A percentile compares a stretch with the other conserved stretches of the same genome.
Evolutionary conservation across 2,797 vertebrate species (phyloP).

Genomic region (Microcaecilia unicolor): DNA sequence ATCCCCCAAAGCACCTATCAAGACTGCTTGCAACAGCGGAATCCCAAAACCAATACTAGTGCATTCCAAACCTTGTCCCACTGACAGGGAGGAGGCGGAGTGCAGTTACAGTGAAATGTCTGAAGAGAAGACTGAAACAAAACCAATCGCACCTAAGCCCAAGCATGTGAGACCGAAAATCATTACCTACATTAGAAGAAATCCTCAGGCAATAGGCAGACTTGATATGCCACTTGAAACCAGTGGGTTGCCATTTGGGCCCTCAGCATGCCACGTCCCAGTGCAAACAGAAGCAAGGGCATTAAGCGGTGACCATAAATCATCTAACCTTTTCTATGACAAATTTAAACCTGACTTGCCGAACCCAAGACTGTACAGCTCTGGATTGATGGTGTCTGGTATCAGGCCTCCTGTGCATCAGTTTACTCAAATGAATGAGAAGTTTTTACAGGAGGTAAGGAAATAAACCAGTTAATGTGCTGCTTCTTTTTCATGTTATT

Average conservation of each 20-base stretch:
- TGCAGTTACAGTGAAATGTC: constrained; percentile 44
- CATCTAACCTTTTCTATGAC: constrained; percentile 62
- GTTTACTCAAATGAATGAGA: constrained; percentile 58
- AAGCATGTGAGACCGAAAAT: constrained; percentile 91
- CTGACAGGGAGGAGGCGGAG: constrained; percentile 29
- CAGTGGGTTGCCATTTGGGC: constrained; percentile 42
- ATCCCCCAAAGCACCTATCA: constrained; percentile 61
- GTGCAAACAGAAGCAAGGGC: constrained; percentile 45
- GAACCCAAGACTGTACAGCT: constrained; percentile 62
- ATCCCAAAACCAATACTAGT: constrained; percentile 75
- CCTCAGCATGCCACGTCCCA: constrained; percentile 47
- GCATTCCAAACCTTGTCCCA: constrained; percentile 42
- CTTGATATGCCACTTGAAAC: constrained; percentile 48
- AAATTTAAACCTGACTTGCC: constrained; percentile 80
- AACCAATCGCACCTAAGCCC: constrained; percentile 65
- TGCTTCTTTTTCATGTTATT: too few relatives aligned
- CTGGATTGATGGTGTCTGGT: constrained; percentile 60
- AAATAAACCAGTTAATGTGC: too few relatives aligned
- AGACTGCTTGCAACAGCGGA: constrained; percentile 55
- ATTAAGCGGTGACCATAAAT: constrained; percentile 44
- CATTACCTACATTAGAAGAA: constrained; percentile 88
- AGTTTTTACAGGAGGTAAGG: constrained; percentile 76
- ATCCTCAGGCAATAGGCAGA: constrained; percentile 59
- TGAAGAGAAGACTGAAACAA: constrained; percentile 52
- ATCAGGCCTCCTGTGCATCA: constrained; percentile 58